Evolutionary conservation across 1,140 invertebrate genomes (phyloP).

Genomic region (Spodoptera frugiperda): DNA sequence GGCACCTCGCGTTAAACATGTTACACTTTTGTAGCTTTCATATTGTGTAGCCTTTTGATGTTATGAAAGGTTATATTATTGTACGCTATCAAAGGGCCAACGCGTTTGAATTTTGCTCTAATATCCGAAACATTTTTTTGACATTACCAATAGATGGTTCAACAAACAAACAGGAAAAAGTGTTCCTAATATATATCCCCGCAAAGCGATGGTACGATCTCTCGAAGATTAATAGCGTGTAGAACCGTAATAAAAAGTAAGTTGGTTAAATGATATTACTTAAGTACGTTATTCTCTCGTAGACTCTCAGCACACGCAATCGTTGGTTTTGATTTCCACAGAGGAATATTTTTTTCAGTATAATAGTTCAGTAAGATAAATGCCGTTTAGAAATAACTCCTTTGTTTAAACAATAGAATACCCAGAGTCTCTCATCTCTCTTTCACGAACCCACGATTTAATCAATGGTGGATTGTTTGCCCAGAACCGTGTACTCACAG

Average conservation of each 20-base stretch:
- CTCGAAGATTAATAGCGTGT: no score
- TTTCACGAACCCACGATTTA: background rate
- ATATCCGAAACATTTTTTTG: slow-evolving; percentile 11
- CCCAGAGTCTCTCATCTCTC: background rate
- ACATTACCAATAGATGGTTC: background rate
- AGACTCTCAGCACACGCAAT: no score
- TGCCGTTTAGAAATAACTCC: no score
- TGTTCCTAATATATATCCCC: no score
- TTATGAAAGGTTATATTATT: slow-evolving; percentile 15
- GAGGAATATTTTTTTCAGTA: no score
- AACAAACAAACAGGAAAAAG: background rate
- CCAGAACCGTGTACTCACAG: slow-evolving; percentile 7
- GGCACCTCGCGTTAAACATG: slow-evolving; percentile 40
- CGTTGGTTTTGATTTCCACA: no score
- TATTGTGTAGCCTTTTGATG: slow-evolving; percentile 24
- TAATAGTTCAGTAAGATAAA: no score
- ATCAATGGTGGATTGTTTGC: slow-evolving; percentile 33
- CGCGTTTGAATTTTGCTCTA: slow-evolving; percentile 16
- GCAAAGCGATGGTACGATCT: no score
- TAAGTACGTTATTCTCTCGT: no score
- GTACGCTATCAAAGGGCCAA: slow-evolving; percentile 10
- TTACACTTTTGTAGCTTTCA: slow-evolving; percentile 20
- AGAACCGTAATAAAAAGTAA: no score
- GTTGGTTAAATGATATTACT: no score
- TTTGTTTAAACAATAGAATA: slow-evolving; percentile 6